phyloP scores from a whole-genome alignment of 2,888 invertebrate genomes.

The Coleophora flavipennella region DNA sequence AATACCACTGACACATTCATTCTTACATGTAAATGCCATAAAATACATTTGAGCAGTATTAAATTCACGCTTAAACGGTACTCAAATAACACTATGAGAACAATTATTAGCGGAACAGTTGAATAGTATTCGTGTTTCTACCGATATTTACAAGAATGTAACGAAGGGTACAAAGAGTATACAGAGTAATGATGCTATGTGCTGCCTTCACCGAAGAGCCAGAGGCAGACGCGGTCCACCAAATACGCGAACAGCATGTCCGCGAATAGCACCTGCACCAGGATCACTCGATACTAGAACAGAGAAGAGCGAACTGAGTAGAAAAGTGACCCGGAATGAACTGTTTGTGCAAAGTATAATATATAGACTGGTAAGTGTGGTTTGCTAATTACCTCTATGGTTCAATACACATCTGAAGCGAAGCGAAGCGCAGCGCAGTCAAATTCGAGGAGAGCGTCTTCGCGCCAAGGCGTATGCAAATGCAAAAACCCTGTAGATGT shows the following conservation, averaged over 20 bases:
- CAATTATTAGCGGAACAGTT: background rate
- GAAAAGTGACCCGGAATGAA: no score
- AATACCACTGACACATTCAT: constrained; percentile 27
- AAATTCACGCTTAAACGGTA: constrained; percentile 12
- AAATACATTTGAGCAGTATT: constrained; percentile 39
- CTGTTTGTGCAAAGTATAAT: no score
- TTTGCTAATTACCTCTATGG: no score
- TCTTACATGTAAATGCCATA: constrained; percentile 33
- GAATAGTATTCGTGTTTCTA: no score
- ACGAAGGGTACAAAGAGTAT: background rate
- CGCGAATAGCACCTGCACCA: constrained; percentile 86
- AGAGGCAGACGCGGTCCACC: constrained; percentile 88
- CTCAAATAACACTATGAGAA: constrained; percentile 3
- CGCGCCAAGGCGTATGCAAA: no score
- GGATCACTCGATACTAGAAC: constrained; percentile 88
- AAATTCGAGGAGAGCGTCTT: no score
- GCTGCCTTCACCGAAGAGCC: constrained; percentile 87
- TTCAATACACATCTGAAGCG: no score
- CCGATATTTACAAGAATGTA: constrained; percentile 2
- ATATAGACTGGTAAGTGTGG: no score
- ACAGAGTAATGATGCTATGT: constrained; percentile 22
- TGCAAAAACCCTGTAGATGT: no score
- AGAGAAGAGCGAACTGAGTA: no score
- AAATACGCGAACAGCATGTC: constrained; percentile 90
- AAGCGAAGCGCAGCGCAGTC: no score